phyloP scores from a whole-genome alignment of 2,113 vertebrate genomes.

The Equus przewalskii region DNA sequence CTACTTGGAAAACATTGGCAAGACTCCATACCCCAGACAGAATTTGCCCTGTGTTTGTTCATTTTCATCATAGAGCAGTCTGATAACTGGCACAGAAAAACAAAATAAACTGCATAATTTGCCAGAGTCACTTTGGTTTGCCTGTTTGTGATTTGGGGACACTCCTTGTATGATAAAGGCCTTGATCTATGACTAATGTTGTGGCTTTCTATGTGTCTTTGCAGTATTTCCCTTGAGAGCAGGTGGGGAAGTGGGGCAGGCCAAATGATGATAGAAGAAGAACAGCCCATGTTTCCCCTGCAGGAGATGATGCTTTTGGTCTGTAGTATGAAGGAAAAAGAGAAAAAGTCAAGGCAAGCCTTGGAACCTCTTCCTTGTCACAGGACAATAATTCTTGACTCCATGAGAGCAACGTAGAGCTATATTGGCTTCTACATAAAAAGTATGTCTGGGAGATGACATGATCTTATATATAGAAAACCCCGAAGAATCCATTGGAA shows the following conservation, averaged over 20 bases:
- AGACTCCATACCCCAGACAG: neutral
- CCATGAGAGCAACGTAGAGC: neutral
- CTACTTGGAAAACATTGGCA: neutral
- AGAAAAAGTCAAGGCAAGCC: neutral
- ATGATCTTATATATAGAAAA: no score
- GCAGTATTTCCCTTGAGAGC: neutral
- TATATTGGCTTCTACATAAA: neutral
- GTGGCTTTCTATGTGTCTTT: neutral
- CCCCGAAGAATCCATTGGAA: no score
- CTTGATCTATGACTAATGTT: neutral
- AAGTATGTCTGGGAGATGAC: neutral
- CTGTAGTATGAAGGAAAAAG: neutral
- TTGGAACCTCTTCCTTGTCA: neutral
- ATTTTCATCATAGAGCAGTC: neutral
- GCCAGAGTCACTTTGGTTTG: neutral
- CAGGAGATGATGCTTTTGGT: neutral
- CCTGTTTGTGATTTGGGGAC: neutral
- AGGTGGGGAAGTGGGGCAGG: neutral
- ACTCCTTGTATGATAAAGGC: neutral
- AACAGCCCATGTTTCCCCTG: neutral
- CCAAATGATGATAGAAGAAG: neutral
- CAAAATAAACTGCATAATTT: neutral
- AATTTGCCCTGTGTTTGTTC: neutral
- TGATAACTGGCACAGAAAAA: slow-evolving; percentile 17
- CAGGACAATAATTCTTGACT: neutral